Base-by-base conservation (phyloP, 2,113 vertebrate species). In the Engystomops pustulosus region DNA sequence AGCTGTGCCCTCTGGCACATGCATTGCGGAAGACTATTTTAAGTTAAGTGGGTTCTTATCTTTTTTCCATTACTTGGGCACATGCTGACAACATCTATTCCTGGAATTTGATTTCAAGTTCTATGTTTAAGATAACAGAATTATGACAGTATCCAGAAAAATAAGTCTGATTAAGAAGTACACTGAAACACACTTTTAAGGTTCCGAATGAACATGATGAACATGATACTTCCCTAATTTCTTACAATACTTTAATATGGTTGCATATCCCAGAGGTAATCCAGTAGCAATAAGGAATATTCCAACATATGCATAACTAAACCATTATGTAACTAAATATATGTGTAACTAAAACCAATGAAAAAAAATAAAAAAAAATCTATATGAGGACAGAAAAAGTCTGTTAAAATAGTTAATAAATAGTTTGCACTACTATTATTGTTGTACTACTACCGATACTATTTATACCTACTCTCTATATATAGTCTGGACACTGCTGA, bases 1-100 rank as follows among this genome's bases (percentile, higher is more conserved):
- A 84, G 82, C 82, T 84, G 82, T 84, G 62, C 74, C 82, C 62
- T 78, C 44, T 84, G 82, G 82, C 82, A 84, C 82, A 58, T 78
- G 12, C 74, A 51, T 68, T 69, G 76, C 18, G 45, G 82, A 76
- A 55, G 14, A 69, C 82, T 84, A 84, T 84, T 84, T 84, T 84
- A 69, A 84, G 82, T 77, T 69, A 84, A 84, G 82, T 53, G 82
- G 72, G 60, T 78, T 27, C 74, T 84, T 84, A 84, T 77, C 74
- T 68, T 77, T 84, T 65, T 84, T 84, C 82, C 74, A 69, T 84
- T 84, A 78, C 82, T 67, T 25, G 45, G 67, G 20, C 74, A 78
- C 47, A 38, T 53, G 47, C 60, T 84, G 82, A 78, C 76, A 84
- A 70, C 74, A 67, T 84, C 62, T 69, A 44, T 81, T 44, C 78